Evolutionary conservation across 1,140 invertebrate species (phyloP).

Genomic region (Lordiphosa clarofinis): DNA sequence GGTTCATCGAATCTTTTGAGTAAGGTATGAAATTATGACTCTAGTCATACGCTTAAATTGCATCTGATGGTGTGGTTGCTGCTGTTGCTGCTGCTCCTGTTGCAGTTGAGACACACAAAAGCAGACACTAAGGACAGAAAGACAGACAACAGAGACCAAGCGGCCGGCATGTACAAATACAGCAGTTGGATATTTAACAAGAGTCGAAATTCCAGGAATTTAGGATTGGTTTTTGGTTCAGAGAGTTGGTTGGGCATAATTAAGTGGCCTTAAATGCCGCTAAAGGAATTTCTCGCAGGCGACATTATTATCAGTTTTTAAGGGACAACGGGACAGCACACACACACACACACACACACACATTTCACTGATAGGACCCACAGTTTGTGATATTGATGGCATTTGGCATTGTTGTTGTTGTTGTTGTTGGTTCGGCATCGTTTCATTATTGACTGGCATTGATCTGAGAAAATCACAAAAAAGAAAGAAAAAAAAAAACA

Average conservation of each 20-base stretch:
- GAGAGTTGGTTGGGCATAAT: conserved; percentile 54
- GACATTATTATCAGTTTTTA: conserved; percentile 75
- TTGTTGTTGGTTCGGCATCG: conserved; percentile 17
- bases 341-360: conserved; percentile 5
- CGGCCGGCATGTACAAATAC: conserved; percentile 57
- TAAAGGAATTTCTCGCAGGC: conserved; percentile 75
- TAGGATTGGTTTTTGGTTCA: conserved; percentile 50
- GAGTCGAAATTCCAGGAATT: conserved; percentile 71
- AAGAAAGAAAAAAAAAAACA: background rate
- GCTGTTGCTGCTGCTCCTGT: too few species aligned
- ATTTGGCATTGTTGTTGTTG: background rate
- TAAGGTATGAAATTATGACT: conserved; percentile 30
- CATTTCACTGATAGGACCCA: conserved; percentile 33
- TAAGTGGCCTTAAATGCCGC: conserved; percentile 76
- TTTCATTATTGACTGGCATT: conserved; percentile 44
- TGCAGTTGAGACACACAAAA: conserved; percentile 1
- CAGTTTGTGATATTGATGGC: conserved; percentile 21
- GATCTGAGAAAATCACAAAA: conserved; percentile 10
- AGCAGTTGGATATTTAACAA: conserved; percentile 71
- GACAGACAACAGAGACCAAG: conserved; percentile 4
- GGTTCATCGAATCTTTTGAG: conserved; percentile 59
- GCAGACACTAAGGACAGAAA: conserved; percentile 10
- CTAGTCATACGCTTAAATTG: too few species aligned
- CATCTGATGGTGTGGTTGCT: too few species aligned
- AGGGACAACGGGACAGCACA: conserved; percentile 6